Base-by-base conservation (phyloP, 2,888 invertebrate species). In the Napeogenes sylphis region DNA sequence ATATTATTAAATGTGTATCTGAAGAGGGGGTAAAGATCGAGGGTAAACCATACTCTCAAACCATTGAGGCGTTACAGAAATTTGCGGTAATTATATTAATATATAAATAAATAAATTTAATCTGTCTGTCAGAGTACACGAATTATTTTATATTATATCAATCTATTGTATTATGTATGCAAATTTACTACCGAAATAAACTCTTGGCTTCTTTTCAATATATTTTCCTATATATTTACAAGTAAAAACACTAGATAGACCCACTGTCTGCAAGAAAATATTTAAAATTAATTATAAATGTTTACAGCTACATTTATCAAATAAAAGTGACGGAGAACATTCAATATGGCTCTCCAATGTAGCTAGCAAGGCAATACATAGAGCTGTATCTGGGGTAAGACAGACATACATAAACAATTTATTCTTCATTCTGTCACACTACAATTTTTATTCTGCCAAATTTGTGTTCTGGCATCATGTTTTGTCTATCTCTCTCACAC, bases 341-440 rank as follows among this genome's bases (percentile, higher is more conserved):
- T 71, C 90, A n/a, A 80, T 93, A 2, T 94, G 94, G 94, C 77
- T 94, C 12, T 90, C 93, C 2, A 89, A 89, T 59, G 89, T 85
- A 6, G 92, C 92, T 0, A 94, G 92, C 70, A 92, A 93, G 57
- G 93, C 93, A 0, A 79, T 94, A 55, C 92, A 93, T 45, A 80
- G 87, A 3, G 92, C 92, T 1, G 93, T 92, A 0, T 83, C 89
- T 0, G 87, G 88, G 70, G 88, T 90, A 35, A 35, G 35, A 35
- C 2, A 35, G 4, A 35, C 30, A 87, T 30, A 13, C 10, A n/a
- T 51, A 14, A 6, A 8, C 47, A 14, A n/a, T 14, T 21, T n/a
- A 47, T 47, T 14, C 5, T 47, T 6, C 21, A 3, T 14, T 4
- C 47, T 8, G 14, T 47, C 47, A 4, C 21, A 0, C 21, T 21